Conservation (phyloP, 1,140 invertebrate genomes). For the Drosophila ambigua region DNA sequence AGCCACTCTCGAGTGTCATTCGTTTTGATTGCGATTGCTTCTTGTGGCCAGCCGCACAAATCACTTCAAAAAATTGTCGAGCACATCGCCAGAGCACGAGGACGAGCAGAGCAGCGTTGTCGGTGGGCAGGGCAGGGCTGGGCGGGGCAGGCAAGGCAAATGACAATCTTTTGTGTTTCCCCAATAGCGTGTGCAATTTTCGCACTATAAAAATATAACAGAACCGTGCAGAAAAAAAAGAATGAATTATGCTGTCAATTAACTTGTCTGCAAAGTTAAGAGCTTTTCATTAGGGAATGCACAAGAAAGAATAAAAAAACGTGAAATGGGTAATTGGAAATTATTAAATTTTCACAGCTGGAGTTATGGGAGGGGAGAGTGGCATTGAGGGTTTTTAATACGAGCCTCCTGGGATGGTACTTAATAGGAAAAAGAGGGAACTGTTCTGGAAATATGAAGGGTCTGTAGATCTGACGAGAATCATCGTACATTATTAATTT, state of each 20-base stretch:
- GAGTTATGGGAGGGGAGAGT: not conserved
- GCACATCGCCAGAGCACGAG: constrained; percentile 3
- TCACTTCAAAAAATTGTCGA: constrained; percentile 66
- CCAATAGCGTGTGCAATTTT: constrained; percentile 41
- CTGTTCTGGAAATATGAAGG: too few species aligned
- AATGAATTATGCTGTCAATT: constrained; percentile 43
- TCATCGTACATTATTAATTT: too few species aligned
- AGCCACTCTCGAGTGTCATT: constrained; percentile 56
- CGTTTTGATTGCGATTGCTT: constrained; percentile 64
- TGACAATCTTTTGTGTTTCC: constrained; percentile 47
- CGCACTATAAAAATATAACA: constrained; percentile 16
- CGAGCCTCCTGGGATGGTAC: too few species aligned
- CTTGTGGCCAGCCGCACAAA: constrained; percentile 66
- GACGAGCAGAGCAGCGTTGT: too few species aligned
- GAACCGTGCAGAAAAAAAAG: constrained; percentile 6
- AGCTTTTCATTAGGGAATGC: constrained; percentile 45
- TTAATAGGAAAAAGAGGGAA: too few species aligned
- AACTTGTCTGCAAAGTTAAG: constrained; percentile 57
- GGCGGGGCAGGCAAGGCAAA: constrained; percentile 4
- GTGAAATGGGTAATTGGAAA: constrained; percentile 10
- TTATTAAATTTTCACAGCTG: constrained; percentile 20
- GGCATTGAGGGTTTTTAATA: not conserved
- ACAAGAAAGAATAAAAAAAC: too few species aligned
- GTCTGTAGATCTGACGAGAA: too few species aligned
- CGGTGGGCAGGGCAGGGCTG: not conserved